Evolutionary conservation across 2,888 invertebrate species (phyloP).

Genomic region (Penaeus monodon): DNA sequence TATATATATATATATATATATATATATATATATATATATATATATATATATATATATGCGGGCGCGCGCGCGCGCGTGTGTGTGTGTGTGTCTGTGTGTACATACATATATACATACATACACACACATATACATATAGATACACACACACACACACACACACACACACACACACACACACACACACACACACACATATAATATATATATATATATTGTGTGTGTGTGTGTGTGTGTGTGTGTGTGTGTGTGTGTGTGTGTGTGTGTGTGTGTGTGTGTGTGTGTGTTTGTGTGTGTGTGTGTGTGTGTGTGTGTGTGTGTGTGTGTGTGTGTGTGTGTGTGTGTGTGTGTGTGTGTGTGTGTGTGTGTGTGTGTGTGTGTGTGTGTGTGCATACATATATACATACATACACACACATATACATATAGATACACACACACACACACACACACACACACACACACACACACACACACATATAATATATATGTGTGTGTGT

Average conservation of each 20-base stretch:
- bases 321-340: no score
- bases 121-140: not conserved
- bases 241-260: not conserved
- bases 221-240: not conserved
- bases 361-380: no score
- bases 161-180: no score
- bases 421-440: no score
- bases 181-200: no score
- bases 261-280: not conserved
- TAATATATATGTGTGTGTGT: not conserved
- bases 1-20: no score
- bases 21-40: not conserved
- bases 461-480: not conserved
- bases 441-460: not conserved
- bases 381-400: no score
- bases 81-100: not conserved
- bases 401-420: not conserved
- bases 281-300: not conserved
- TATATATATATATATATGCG: not conserved
- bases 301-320: not conserved
- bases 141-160: no score
- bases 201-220: not conserved
- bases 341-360: no score
- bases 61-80: not conserved
- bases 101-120: constrained; percentile 1